Base-by-base conservation (phyloP, 2,888 invertebrate genomes). In the Escarpia spicata region DNA sequence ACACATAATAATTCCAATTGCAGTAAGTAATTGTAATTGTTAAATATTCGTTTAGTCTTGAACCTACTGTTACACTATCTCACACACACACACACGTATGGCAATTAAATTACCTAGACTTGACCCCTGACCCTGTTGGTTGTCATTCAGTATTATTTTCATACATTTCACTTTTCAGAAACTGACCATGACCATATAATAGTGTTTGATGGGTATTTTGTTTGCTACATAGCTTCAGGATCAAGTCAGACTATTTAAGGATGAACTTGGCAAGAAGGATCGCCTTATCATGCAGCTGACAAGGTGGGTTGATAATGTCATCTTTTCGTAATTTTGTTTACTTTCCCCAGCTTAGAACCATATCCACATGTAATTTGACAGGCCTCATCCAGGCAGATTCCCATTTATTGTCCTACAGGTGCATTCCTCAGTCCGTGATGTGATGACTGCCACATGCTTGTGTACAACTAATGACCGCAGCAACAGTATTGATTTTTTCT, bases 191-290 rank as follows among this genome's bases (percentile, higher is more conserved):
- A n/a, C 19, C 19, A 26, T 75, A 19, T 75, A 19, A 26, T n/a
- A 6, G 26, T 6, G 75, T 26, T 15, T 75, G 26, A 26, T 75
- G 26, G 19, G n/a, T 52, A 12, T 19, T 91, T 91, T 44, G 43
- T 91, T 44, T 91, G 15, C 26, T 44, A 91, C 58, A 37, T 58
- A 96, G 96, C 92, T 96, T 43, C 95, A 96, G 93, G 96, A 96
- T 92, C 96, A 96, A 93, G 92, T 96, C 37, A 95, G 94, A 93
- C 91, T 94, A n/a, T 95, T 95, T 92, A 95, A 95, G 94, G 96
- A 96, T 90, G 96, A 96, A 93, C 92, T 96, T 43, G 95, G 95
- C 91, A 96, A 95, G 93, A 96, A 96, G 94, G 96, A 96, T 94
- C 93, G 95, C 31, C 94, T 96, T 26, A 96, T 96, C 92, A 95